These are phyloP conservation scores for Lampris megalopsis DNA, from an alignment of 2,113 vertebrate genomes.

Conservation along the genomic window DNA sequence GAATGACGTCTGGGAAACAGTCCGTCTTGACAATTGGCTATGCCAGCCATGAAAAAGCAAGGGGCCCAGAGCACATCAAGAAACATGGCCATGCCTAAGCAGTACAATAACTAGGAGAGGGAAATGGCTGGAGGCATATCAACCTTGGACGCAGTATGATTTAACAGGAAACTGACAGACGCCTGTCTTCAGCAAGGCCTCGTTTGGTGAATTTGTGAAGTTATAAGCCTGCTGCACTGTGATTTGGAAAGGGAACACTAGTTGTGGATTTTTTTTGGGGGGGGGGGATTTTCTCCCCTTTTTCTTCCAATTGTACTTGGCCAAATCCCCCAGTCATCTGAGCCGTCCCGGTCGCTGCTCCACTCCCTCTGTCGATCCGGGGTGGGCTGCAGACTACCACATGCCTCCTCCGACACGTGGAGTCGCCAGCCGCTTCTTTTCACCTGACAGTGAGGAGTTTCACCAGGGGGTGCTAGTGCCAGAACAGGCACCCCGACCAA, in stretches of 20 bases:
- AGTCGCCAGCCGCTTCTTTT: too few species aligned
- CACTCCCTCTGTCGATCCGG: too few species aligned
- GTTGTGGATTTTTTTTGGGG: not conserved
- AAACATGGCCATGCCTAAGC: slow-evolving; percentile 32
- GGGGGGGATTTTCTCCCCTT: too few species aligned
- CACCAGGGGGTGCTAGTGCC: too few species aligned
- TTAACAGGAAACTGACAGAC: slow-evolving; percentile 23
- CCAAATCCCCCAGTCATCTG: too few species aligned
- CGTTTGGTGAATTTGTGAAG: not conserved
- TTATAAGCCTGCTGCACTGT: slow-evolving; percentile 19
- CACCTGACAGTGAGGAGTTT: too few species aligned
- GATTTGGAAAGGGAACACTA: slow-evolving; percentile 41
- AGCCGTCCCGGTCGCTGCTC: too few species aligned
- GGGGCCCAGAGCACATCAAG: slow-evolving; percentile 2
- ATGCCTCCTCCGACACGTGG: too few species aligned
- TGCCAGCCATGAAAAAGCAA: slow-evolving; percentile 19
- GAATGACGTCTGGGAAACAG: slow-evolving; percentile 40
- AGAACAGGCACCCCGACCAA: too few species aligned
- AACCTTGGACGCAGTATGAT: slow-evolving; percentile 11
- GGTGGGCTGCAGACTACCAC: too few species aligned
- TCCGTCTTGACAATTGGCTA: slow-evolving; percentile 30
- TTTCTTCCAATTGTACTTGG: too few species aligned
- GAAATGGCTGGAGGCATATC: not conserved
- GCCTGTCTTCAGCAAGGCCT: not conserved
- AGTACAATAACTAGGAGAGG: slow-evolving; percentile 19